Evolutionary conservation across 2,113 vertebrate species (phyloP).

Genomic region (Callorhinus ursinus): DNA sequence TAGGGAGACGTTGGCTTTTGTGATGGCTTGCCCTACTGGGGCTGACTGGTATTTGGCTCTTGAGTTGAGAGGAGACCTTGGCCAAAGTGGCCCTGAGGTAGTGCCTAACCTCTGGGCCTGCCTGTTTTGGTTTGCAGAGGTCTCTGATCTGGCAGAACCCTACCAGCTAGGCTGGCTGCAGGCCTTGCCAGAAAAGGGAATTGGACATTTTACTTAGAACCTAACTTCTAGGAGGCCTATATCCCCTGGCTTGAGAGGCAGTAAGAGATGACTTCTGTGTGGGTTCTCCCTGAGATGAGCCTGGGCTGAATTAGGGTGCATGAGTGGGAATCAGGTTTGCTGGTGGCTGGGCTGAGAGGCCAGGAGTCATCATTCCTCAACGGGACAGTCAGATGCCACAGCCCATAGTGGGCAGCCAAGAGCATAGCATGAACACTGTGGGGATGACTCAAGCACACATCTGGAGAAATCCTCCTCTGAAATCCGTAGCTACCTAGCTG

Average conservation of each 20-base stretch:
- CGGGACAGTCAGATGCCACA: background rate
- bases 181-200: background rate
- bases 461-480: background rate
- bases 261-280: background rate
- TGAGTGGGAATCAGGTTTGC: constrained; percentile 22
- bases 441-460: background rate
- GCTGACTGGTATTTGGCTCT: background rate
- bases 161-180: background rate
- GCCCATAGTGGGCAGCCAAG: background rate
- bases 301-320: background rate
- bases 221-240: background rate
- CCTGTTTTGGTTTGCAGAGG: background rate
- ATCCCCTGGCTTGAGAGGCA: background rate
- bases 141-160: background rate
- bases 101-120: background rate
- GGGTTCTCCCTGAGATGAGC: constrained; percentile 22
- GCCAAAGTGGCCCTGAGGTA: background rate
- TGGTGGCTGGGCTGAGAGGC: background rate
- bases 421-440: background rate
- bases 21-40: background rate
- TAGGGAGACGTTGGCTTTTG: background rate
- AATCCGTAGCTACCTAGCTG: background rate
- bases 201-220: background rate
- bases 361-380: constrained; percentile 6
- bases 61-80: background rate